Evolutionary conservation across 1,140 invertebrate species (phyloP), one percentile per base, ranked within the genome.

Genomic region (Aphaenogaster floridana): DNA sequence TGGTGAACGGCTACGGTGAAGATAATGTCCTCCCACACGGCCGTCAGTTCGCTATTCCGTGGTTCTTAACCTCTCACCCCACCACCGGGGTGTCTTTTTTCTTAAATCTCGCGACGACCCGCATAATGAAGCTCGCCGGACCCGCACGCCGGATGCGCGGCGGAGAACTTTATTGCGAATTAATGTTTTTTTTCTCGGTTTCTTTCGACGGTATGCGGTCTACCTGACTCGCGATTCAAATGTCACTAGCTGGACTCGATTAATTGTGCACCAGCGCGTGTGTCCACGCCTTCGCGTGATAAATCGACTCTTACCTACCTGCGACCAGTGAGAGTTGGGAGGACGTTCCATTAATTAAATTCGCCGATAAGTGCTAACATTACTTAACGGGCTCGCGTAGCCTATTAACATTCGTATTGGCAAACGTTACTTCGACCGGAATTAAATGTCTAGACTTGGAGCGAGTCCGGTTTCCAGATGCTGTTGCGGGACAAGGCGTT

Each of bases 11-110:
- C 88, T 86, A 92, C 92, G 91, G 86, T 89, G 91, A 89, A 94
- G 93, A 95, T 94, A 94, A 93, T 92, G 94, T 95, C 95, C 94
- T 92, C 94, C 94, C 93, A 95, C 95, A 93, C 92, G 92, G 90
- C 87, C 92, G 92, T 94, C 94, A 92, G 89, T 92, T 93, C 90
- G 84, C 89, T 91, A 89, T 91, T 86, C 89, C 88, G 63, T 93
- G 92, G 88, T 94, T 92, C 92, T 94, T 94, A 94, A 94, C 93
- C 93, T 93, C 91, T 92, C 90, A 91, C 83, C 90, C 87, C 34
- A 9, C 34, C 45, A 28, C 21, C 28, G 52, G 45, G 69, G 50
- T 66, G 42, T 61, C 68, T 89, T 71, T 83, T 74, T 88, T 76
- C 59, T 91, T 86, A 74, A 91, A 89, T 88, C 86, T 83, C 74